Evolutionary conservation across 2,113 vertebrate species (phyloP), one percentile per base, ranked within the genome.

Genomic region (Gila orcuttii): DNA sequence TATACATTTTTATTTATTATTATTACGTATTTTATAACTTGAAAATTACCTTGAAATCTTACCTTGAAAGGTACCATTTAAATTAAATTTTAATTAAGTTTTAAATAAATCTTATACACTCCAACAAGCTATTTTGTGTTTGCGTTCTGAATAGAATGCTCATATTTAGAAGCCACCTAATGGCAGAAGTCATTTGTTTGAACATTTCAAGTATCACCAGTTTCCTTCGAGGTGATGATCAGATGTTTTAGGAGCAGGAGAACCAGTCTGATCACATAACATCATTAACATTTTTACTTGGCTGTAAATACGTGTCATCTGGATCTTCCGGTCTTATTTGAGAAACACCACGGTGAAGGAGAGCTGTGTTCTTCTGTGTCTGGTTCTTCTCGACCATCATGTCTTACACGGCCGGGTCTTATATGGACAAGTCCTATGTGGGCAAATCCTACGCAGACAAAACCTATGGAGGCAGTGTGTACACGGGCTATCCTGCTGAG

Each of bases 241-340:
- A 84, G 82, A 85, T 68, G 59, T 4, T 23, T 47, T 21, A 31
- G 31, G 89, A 90, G 93, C 83, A 87, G 93, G 62, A 78, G 15
- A 93, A 95, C 95, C 93, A 83, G 95, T 93, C 91, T 19, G 90
- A 74, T 83, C 60, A 86, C 92, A 93, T 92, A 89, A 81, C 91
- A 93, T 92, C 42, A n/a, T 92, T 90, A 31, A 71, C 90, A 92
- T 92, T 87, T 90, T 89, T 92, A 88, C 73, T 86, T 73, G 86
- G 85, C 88, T 91, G 90, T 94, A 91, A 93, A 94, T 93, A 82
- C 80, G 79, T 79, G 74, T 80, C 25, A 62, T 39, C 86, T 85
- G 62, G 60, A 23, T 85, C 17, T 83, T 84, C 55, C 17, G 50
- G 23, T 92, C 92, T 92, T 84, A 90, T 82, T 91, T 69, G 36